These are phyloP conservation scores for Gymnocypris eckloni DNA, from an alignment of 2,797 vertebrate genomes.

Conservation along the genomic window DNA sequence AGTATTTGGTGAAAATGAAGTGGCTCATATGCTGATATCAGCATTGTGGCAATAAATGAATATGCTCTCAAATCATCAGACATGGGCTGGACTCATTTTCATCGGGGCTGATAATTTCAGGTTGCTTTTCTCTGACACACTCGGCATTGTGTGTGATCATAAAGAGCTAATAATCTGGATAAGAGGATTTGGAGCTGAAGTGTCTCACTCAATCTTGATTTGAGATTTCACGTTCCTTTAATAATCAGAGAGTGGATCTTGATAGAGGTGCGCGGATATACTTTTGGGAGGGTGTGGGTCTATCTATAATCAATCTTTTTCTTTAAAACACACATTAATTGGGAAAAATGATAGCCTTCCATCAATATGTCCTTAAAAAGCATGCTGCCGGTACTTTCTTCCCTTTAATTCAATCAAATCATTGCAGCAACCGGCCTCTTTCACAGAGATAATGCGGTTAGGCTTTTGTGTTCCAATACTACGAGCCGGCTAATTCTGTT, in stretches of 20 bases:
- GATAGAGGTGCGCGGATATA: slow-evolving; percentile 54
- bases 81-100: neutral
- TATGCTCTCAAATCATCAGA: slow-evolving; percentile 13
- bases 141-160: slow-evolving; percentile 30
- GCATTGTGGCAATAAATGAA: neutral
- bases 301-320: slow-evolving; percentile 91
- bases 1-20: neutral
- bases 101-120: slow-evolving; percentile 29
- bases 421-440: slow-evolving; percentile 87
- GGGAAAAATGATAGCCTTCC: slow-evolving; percentile 95
- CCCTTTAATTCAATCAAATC: slow-evolving; percentile 93
- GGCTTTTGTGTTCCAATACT: slow-evolving; percentile 93
- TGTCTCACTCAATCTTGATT: slow-evolving; percentile 54
- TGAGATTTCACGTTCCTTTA: slow-evolving; percentile 49
- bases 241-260: slow-evolving; percentile 71
- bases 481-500: slow-evolving; percentile 65
- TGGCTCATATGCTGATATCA: neutral
- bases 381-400: slow-evolving; percentile 78
- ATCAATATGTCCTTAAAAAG: slow-evolving; percentile 92
- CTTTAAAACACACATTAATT: slow-evolving; percentile 88
- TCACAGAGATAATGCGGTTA: slow-evolving; percentile 91
- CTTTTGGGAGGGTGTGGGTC: slow-evolving; percentile 76
- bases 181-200: slow-evolving; percentile 34
- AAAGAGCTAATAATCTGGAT: slow-evolving; percentile 41
- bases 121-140: slow-evolving; percentile 18